A percentile compares a stretch with the other conserved stretches of the same genome.
Conservation (phyloP, 1,140 invertebrate species). For the Bombus cullumanus region DNA sequence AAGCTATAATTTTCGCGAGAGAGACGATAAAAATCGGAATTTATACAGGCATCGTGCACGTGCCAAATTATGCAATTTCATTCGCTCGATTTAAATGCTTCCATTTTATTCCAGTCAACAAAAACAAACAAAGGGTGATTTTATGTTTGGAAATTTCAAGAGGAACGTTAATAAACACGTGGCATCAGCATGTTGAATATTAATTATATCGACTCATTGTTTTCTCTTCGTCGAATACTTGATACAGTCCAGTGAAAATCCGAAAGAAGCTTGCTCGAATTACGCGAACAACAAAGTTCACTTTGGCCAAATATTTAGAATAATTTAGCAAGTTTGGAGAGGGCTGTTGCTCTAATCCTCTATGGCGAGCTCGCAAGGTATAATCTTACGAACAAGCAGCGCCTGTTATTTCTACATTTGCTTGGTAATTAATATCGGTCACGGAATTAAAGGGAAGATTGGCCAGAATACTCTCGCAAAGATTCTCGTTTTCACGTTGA, state of each 20-base stretch:
- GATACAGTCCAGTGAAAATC: background rate
- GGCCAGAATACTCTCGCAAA: background rate
- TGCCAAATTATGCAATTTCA: background rate
- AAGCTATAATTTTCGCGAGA: background rate
- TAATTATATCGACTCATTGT: conserved; percentile 2
- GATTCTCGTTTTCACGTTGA: background rate
- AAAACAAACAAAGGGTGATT: background rate
- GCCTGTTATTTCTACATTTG: conserved; percentile 45
- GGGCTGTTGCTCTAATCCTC: conserved; percentile 1
- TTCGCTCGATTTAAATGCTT: background rate
- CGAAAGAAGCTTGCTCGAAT: background rate
- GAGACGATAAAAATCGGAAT: background rate
- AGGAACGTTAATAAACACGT: background rate
- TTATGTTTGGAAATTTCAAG: background rate
- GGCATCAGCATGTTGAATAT: background rate
- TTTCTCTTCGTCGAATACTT: background rate
- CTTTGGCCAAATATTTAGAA: conserved; percentile 25
- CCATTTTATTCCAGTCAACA: background rate
- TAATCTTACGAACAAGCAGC: conserved; percentile 18
- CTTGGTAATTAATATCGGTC: conserved; percentile 35
- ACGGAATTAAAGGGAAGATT: background rate
- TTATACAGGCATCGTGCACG: background rate
- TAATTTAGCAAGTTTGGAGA: conserved; percentile 29
- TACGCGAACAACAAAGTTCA: background rate
- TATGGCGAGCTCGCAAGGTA: background rate